phyloP scores from a whole-genome alignment of 1,140 invertebrate genomes.

The Oryctes rhinoceros region DNA sequence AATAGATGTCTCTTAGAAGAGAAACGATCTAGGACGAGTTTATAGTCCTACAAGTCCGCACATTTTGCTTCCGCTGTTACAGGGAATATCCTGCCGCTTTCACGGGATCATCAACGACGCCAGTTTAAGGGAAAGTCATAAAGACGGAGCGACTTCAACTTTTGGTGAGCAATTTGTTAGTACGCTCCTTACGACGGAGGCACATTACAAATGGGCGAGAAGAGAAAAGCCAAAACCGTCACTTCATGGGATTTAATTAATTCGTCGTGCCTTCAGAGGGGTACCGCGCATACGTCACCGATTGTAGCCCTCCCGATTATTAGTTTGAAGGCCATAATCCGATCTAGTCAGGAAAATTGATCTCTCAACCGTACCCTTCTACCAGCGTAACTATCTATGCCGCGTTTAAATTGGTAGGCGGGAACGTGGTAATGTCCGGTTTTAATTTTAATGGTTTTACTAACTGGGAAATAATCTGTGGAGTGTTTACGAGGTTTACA shows the following conservation, averaged over 20 bases:
- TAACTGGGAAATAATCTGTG: no score
- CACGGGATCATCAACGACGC: neutral
- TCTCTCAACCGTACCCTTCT: no score
- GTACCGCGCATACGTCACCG: neutral
- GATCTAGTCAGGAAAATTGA: no score
- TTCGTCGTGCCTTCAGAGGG: neutral
- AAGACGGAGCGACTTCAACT: conserved; percentile 14
- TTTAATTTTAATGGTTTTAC: no score
- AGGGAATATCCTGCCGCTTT: conserved; percentile 11
- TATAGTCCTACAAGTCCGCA: conserved; percentile 20
- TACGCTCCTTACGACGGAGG: neutral
- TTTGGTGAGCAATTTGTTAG: conserved; percentile 11
- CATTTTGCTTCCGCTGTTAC: conserved; percentile 4
- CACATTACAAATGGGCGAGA: conserved; percentile 20
- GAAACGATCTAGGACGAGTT: conserved; percentile 23
- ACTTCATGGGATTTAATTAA: conserved; percentile 8
- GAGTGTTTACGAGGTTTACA: no score
- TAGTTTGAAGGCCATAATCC: neutral
- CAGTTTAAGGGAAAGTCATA: conserved; percentile 25
- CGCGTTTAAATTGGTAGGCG: no score
- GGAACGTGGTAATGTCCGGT: no score
- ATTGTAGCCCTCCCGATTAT: neutral
- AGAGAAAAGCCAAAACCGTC: neutral
- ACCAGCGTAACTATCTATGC: no score
- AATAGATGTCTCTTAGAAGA: neutral